Evolutionary conservation across 2,888 invertebrate species (phyloP), one percentile per base, ranked within the genome.

Genomic region (Thecophora atra): DNA sequence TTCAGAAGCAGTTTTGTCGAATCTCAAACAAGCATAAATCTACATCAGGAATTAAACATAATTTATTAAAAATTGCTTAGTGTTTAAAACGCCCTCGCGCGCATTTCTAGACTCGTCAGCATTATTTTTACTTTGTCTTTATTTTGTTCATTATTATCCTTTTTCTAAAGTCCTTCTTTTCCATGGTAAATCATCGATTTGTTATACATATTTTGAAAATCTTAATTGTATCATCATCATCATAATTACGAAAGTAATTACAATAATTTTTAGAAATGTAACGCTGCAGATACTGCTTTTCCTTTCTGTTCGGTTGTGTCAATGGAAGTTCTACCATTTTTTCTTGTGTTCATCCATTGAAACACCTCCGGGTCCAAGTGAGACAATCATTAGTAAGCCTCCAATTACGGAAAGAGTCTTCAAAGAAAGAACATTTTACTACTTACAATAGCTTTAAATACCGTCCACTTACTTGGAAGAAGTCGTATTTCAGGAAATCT

Each of bases 311-410:
- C 64, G 58, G 64, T 58, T 26, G 37, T 62, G 66, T 37, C 24
- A 30, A 56, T 58, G 19, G 72, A 72, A 13, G 56, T 76, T 82
- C 79, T 86, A 87, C 87, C 87, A 99, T 87, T 95, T 94, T 89
- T 99, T 99, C 89, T 99, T 99, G 89, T 99, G 98, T 85, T 99
- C 99, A 87, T 99, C 99, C 96, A 99, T 98, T 76, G 98, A 98
- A 54, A 98, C 98, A 72, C 97, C 98, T 74, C 99, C 99, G 52
- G 99, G 99, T 47, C 99, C 99, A 76, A 99, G 90, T 76, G 96
- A 96, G 15, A 99, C 99, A 79, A 99, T 98, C 94, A 99, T 96
- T 72, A 99, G 89, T 28, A 99, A 91, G 68, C 99, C 99, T 76
- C 99, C 99, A 83, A 99, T 93, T 76, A 99, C 99, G 58, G 99